Percentiles rank a stretch among this genome's conserved stretches.
Conservation (phyloP, 2,113 vertebrate species). For the Petromus typicus region DNA sequence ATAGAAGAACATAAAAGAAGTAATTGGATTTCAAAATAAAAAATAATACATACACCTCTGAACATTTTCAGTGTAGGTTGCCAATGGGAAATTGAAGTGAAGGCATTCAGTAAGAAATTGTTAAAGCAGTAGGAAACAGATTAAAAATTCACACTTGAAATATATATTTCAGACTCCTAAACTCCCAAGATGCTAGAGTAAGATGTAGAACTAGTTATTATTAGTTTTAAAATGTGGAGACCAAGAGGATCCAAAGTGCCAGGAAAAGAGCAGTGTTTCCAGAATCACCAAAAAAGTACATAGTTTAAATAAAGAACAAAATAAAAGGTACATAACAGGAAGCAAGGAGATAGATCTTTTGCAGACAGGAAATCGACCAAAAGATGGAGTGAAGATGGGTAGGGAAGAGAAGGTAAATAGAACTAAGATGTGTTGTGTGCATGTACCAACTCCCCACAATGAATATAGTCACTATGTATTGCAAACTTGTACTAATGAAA, state of each 20-base stretch:
- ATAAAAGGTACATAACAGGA: not conserved
- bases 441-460: not conserved
- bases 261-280: constrained; percentile 15
- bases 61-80: constrained; percentile 27
- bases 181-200: not conserved
- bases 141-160: not conserved
- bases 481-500: not conserved
- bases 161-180: not conserved
- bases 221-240: constrained; percentile 12
- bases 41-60: not conserved
- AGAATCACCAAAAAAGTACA: not conserved
- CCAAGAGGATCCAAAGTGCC: not conserved
- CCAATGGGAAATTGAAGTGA: constrained; percentile 4
- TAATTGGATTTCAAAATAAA: constrained; percentile 38
- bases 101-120: not conserved
- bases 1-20: not conserved
- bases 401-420: not conserved
- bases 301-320: not conserved
- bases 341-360: not conserved
- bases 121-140: not conserved
- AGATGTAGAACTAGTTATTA: not conserved
- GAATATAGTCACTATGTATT: not conserved
- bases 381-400: not conserved
- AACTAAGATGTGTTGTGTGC: not conserved
- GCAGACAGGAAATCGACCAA: not conserved